Base-by-base conservation (phyloP, 2,888 invertebrate genomes). In the Osmoderma eremita region DNA sequence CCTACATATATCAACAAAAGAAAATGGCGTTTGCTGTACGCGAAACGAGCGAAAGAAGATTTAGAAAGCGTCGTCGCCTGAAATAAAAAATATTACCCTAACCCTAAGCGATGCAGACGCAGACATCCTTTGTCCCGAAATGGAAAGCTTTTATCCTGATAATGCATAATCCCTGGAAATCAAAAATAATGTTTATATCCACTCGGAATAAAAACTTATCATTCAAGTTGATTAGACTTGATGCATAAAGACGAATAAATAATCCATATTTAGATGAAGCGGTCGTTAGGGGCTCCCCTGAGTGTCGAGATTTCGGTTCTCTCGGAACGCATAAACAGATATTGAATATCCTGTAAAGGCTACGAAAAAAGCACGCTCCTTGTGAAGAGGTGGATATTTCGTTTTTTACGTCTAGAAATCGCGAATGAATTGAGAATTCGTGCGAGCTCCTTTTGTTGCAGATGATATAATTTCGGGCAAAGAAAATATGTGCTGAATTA, bases 201-300 rank as follows among this genome's bases (percentile, higher is more conserved):
- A 76, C 77, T 77, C 74, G 67, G 70, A 74, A 77, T 77, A 76
- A 77, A 77, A 75, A 77, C 78, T 78, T 79, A 79, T 79, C 80
- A 78, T 78, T 79, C 78, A 78, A 76, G 74, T 76, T 81, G 78
- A 81, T 81, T 78, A 80, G 75, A 78, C 76, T 75, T 80, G 80
- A 80, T 79, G 79, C 75, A 75, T 73, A 76, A 77, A 78, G 76
- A 77, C 78, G 78, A 79, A 80, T 80, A 80, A 80, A 80, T 79
- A 80, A 80, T 79, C 78, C 78, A 75, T 76, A 79, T 80, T 80
- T 77, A 78, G 80, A 79, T 79, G 80, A 79, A 79, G 76, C 78
- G 79, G 77, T 79, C 79, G 78, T 79, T 79, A 78, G 77, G 75
- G 75, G 71, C 71, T 77, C 77, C 75, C 79, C 73, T 68, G 73